These are phyloP conservation scores for Leptinotarsa texana DNA, from an alignment of 1,140 invertebrate genomes.

Conservation along the genomic window DNA sequence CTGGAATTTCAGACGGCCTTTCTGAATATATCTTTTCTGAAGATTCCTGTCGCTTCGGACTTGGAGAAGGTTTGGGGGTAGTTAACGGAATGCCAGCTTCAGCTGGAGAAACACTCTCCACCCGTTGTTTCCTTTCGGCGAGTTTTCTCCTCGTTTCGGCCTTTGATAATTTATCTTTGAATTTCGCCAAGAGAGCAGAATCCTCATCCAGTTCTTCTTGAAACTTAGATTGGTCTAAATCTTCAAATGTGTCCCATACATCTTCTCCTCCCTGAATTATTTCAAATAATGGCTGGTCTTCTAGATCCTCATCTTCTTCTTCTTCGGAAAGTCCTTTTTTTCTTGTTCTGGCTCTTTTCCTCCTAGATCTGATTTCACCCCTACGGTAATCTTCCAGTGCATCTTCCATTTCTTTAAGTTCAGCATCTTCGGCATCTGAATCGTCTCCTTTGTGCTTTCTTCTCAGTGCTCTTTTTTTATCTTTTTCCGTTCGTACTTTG, in stretches of 20 bases:
- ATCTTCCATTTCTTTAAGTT: constrained; percentile 20
- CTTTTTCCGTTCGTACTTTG: constrained; percentile 1
- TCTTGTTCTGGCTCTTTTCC: constrained; percentile 15
- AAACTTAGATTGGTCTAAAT: constrained; percentile 22
- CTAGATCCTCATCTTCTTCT: constrained; percentile 24
- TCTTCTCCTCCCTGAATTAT: not conserved
- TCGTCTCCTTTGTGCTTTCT: not conserved
- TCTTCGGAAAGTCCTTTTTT: not conserved
- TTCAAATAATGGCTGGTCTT: not conserved
- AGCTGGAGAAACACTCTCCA: constrained; percentile 24
- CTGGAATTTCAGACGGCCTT: not conserved
- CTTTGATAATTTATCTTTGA: not conserved
- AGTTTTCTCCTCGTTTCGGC: not conserved
- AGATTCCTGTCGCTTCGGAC: constrained; percentile 28
- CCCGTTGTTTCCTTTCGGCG: not conserved
- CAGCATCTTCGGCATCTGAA: constrained; percentile 28
- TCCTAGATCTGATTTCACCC: constrained; percentile 4
- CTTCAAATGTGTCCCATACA: constrained; percentile 25
- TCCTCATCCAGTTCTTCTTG: constrained; percentile 20
- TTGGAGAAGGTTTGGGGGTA: constrained; percentile 30
- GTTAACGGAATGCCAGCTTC: constrained; percentile 36
- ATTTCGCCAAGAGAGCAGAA: not conserved
- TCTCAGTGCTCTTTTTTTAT: not conserved
- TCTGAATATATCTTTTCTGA: constrained; percentile 27
- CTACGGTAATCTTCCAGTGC: constrained; percentile 24